Evolutionary conservation across 2,113 vertebrate species (phyloP).

Genomic region (Indicator indicator): DNA sequence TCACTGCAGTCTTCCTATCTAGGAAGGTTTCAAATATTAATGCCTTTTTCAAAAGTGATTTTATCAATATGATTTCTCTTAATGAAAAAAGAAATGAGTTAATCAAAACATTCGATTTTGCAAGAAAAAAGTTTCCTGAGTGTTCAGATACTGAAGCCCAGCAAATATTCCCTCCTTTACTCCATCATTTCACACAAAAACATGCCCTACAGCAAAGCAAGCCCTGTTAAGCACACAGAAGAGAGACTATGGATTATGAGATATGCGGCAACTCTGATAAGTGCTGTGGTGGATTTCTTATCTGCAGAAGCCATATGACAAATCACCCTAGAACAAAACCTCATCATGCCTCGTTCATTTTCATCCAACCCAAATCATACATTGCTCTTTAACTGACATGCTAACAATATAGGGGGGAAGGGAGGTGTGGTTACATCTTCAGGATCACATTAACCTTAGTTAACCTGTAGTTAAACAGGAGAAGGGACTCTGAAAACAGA

Average conservation of each 20-base stretch:
- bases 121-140: background rate
- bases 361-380: background rate
- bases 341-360: background rate
- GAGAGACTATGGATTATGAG: background rate
- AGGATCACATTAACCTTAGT: background rate
- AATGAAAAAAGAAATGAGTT: background rate
- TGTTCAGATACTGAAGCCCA: background rate
- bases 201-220: background rate
- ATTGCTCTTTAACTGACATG: background rate
- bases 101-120: conserved; percentile 21
- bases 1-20: background rate
- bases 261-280: background rate
- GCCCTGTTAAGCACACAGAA: background rate
- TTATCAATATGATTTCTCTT: background rate
- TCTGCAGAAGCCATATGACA: background rate
- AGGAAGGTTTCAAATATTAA: background rate
- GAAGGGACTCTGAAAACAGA: background rate
- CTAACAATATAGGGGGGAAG: background rate
- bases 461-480: background rate
- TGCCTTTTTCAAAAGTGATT: background rate
- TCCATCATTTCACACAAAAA: background rate
- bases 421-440: background rate
- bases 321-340: background rate
- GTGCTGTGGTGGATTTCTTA: background rate
- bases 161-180: background rate